Conservation (phyloP, 2,113 vertebrate genomes). For the Macquaria ambigua region DNA sequence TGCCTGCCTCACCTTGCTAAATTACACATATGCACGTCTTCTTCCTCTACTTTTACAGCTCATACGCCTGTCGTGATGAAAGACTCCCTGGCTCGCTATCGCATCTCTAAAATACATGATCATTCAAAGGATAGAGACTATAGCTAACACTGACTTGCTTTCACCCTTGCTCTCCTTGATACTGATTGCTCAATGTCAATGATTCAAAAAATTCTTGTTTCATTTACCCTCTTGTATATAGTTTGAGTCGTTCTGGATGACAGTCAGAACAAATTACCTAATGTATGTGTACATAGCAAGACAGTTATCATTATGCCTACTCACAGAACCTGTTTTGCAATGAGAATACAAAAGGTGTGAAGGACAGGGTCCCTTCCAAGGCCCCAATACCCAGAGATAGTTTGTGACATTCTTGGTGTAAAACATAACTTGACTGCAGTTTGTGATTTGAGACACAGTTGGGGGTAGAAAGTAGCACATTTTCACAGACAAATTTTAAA, state of each 20-base stretch:
- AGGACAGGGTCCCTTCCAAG: slow-evolving; percentile 22
- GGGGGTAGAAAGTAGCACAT: background rate
- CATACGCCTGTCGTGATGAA: background rate
- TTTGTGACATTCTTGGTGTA: slow-evolving; percentile 9
- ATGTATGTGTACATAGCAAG: slow-evolving; percentile 14
- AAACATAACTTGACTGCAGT: slow-evolving; percentile 2
- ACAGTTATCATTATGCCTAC: slow-evolving; percentile 30
- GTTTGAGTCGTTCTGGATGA: background rate
- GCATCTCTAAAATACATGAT: background rate
- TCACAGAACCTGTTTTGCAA: slow-evolving; percentile 60
- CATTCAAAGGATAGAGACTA: background rate
- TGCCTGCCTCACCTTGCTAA: slow-evolving; percentile 40
- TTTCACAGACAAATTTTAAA: background rate
- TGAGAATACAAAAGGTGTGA: slow-evolving; percentile 27
- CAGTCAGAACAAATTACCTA: background rate
- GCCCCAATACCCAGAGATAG: background rate
- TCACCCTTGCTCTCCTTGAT: background rate
- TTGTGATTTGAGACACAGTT: slow-evolving; percentile 5
- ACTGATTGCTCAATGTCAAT: background rate
- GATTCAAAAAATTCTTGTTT: background rate
- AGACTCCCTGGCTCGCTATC: background rate
- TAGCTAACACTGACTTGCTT: too few relatives aligned
- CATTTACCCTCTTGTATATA: background rate
- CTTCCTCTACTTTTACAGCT: slow-evolving; percentile 32
- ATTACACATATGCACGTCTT: slow-evolving; percentile 33